Percentiles rank a stretch among this genome's conserved stretches.
Evolutionary conservation across 2,888 invertebrate genomes (phyloP).

Genomic region (Oxytorus armatus): DNA sequence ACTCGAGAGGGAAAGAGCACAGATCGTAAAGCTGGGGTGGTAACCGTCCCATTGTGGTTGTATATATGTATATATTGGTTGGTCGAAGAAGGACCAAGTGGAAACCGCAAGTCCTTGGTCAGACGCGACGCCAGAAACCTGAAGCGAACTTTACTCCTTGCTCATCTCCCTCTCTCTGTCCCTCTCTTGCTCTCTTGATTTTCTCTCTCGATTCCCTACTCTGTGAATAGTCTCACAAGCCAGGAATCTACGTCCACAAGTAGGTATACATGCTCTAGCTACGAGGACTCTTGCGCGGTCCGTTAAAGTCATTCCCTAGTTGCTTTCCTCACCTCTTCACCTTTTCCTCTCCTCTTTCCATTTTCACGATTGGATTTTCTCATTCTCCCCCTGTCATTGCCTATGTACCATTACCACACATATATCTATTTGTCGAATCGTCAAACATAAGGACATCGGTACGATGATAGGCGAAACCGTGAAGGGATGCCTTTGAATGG

Average conservation of each 20-base stretch:
- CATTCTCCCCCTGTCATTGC: constrained; percentile 10
- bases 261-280: constrained; percentile 24
- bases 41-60: no score
- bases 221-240: background rate
- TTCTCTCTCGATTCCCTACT: constrained; percentile 8
- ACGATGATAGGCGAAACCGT: background rate
- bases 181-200: constrained; percentile 11
- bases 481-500: background rate
- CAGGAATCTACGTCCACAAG: constrained; percentile 41
- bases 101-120: constrained; percentile 59
- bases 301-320: constrained; percentile 23
- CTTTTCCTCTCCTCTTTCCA: background rate
- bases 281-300: background rate
- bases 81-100: constrained; percentile 42
- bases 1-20: constrained; percentile 28
- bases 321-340: no score
- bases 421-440: background rate
- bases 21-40: no score
- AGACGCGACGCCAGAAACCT: constrained; percentile 32
- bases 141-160: constrained; percentile 20
- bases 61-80: background rate
- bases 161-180: constrained; percentile 15
- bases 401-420: background rate
- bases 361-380: constrained; percentile 4
- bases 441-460: background rate